Base-by-base conservation (phyloP, 2,888 invertebrate genomes). In the Oxytorus armatus region DNA sequence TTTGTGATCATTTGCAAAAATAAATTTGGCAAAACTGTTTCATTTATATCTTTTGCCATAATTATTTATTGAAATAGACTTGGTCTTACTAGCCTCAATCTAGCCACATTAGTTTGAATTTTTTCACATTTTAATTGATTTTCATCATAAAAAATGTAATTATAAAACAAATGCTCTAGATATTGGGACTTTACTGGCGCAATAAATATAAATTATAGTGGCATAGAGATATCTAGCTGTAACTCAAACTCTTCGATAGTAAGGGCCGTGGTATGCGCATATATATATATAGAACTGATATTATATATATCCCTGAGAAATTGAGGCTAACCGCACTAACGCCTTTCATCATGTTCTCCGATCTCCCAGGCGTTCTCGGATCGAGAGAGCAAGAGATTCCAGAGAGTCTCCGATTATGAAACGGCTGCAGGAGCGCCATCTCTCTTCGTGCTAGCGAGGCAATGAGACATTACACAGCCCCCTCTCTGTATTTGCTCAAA, bases 271-370 rank as follows among this genome's bases (percentile, higher is more conserved):
- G 44, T 25, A 7, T 1, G 23, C 1, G 11, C 25, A 21, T 18
- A 51, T 51, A 51, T 25, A 53, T 25, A 21, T 10, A 47, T 8
- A 18, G 7, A 10, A 7, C 1, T 14, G 21, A 21, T 14, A 3
- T 1, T 14, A 39, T 39, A 39, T 44, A 14, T 44, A 44, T 14
- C 10, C 59, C 49, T 25, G 29, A 66, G 49, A 57, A 57, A 72
- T 72, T 57, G 65, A 51, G 70, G 77, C 14, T 49, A 36, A 25
- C 63, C 49, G 39, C 59, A 51, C 25, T 57, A 23, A 23, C 39
- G 66, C 42, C 25, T 72, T 65, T 72, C 59, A 72, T 61, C 29
- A 39, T 75, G 14, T 39, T 65, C 57, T 18, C 29, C 21, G 47
- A 42, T 68, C 33, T 68, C 59, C 18, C 44, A 16, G 29, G 16